Base-by-base conservation (phyloP, 2,113 vertebrate species). In the Xenus cinereus region DNA sequence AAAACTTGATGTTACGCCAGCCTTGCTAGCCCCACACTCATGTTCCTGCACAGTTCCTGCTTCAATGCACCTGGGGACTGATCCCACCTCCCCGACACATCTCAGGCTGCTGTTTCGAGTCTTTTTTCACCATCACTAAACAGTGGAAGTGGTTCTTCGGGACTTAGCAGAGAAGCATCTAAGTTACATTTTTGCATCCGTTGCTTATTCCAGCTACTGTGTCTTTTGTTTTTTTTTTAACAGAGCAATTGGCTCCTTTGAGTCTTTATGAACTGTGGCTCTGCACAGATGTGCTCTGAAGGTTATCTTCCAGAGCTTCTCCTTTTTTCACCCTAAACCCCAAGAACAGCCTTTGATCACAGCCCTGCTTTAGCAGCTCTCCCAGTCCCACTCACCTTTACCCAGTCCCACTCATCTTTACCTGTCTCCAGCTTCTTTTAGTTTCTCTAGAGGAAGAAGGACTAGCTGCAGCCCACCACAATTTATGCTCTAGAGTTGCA, bases 1-100 rank as follows among this genome's bases (percentile, higher is more conserved):
- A 97, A 97, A 95, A 96, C 95, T 97, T 97, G 97, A 97, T 97
- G 94, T 97, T 95, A 97, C 10, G 92, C 97, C 92, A 97, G 86
- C 75, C 45, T 82, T 66, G 22, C 77, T 82, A 89, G 73, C 53
- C 69, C 77, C 5, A 4, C 64, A 22, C 51, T 84, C 77, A 75
- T 92, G 80, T 89, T 89, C 80, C 53, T 84, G 37, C 72, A 75
- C 33, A 90, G 76, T 4, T 7, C 51, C 28, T 4, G 4, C 63
- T 89, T 75, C 85, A 89, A 1, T 78, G 35, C 57, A 89, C 57
- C 80, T 72, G 80, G 60, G 66, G 74, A 73, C 39, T 30, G 39
- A 89, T 30, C 30, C 53, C 74, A 63, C 73, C 48, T 33, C 33
- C 66, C 48, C 10, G 9, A 2, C 48, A 76, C 19, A 78, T 16